Evolutionary conservation across 2,113 vertebrate genomes (phyloP).

Genomic region (Triplophysa tibetana): DNA sequence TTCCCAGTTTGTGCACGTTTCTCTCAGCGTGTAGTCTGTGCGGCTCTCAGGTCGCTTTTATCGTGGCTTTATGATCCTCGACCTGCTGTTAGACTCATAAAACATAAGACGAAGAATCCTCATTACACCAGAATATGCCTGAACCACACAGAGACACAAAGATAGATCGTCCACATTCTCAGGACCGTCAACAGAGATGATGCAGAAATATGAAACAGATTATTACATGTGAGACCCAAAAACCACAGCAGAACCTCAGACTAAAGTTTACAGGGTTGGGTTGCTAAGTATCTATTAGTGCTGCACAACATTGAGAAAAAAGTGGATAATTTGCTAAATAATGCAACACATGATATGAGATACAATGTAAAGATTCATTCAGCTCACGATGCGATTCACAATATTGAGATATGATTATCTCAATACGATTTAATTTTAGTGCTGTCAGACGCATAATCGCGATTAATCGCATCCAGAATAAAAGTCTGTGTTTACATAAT

Average conservation of each 20-base stretch:
- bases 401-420: too few relatives aligned
- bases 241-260: not conserved
- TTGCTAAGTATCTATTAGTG: too few relatives aligned
- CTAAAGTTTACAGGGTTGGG: not conserved
- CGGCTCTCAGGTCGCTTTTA: conserved; percentile 65
- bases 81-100: conserved; percentile 65
- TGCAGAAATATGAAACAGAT: conserved; percentile 3
- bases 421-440: too few relatives aligned
- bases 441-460: too few relatives aligned
- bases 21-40: conserved; percentile 53
- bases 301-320: too few relatives aligned
- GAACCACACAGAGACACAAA: conserved; percentile 7
- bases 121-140: conserved; percentile 37
- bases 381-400: too few relatives aligned
- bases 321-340: too few relatives aligned
- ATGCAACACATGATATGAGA: too few relatives aligned
- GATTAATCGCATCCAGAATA: too few relatives aligned
- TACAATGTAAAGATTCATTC: too few relatives aligned
- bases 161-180: not conserved
- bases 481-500: too few relatives aligned
- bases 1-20: conserved; percentile 48
- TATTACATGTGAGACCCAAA: not conserved
- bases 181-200: not conserved
- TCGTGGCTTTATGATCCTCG: conserved; percentile 65
- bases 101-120: conserved; percentile 55